Evolutionary conservation across 2,113 vertebrate species (phyloP).

Genomic region (Tichodroma muraria): DNA sequence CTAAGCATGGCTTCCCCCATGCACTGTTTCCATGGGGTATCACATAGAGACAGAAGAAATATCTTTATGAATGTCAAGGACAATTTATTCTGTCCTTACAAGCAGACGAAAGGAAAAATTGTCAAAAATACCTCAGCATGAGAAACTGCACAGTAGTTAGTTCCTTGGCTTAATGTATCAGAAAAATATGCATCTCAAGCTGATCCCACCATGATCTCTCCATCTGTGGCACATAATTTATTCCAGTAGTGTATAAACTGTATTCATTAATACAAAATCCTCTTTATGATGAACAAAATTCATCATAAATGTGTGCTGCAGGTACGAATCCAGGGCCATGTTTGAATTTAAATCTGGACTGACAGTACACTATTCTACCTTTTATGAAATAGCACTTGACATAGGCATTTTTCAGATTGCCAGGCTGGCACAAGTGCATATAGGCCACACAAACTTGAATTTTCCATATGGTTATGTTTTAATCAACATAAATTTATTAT

Average conservation of each 20-base stretch:
- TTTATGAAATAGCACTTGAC: neutral
- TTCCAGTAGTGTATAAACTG: neutral
- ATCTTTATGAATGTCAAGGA: neutral
- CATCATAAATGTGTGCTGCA: neutral
- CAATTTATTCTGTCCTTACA: constrained; percentile 23
- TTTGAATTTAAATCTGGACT: constrained; percentile 9
- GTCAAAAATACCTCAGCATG: neutral
- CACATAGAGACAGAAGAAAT: neutral
- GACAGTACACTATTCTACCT: neutral
- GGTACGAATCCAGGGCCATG: neutral
- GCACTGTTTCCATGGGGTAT: neutral
- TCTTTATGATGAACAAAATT: too few species aligned
- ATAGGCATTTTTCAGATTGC: neutral
- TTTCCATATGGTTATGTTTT: neutral
- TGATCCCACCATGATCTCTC: neutral
- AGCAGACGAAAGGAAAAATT: constrained; percentile 15
- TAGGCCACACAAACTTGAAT: neutral
- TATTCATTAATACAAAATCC: neutral
- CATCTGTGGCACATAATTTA: neutral
- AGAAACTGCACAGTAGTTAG: neutral
- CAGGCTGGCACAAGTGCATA: neutral
- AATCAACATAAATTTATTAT: neutral
- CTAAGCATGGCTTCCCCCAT: neutral
- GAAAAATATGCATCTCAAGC: constrained; percentile 8
- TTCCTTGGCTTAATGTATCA: neutral